Evolutionary conservation across 1,140 invertebrate species (phyloP), one percentile per base, ranked within the genome.

Genomic region (Penaeus indicus): DNA sequence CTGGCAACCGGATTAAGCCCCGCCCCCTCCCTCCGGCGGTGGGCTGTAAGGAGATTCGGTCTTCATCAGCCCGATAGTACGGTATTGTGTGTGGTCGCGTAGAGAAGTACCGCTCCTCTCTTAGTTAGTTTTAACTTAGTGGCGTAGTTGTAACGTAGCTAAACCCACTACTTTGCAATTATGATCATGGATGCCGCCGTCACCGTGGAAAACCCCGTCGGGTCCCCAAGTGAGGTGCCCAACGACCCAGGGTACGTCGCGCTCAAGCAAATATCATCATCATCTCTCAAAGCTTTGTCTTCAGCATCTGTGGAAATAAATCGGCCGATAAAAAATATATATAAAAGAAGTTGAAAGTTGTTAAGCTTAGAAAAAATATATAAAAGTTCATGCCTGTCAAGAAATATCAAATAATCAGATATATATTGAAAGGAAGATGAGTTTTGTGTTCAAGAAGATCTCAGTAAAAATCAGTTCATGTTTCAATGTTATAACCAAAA

Each of bases 101-200:
- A 90, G 86, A 90, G 86, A 88, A 88, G 87, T 88, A 88, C 87
- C 86, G 90, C 87, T 90, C 86, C 90, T 90, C 90, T 90, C 84
- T 90, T 90, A 90, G 90, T 88, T 90, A 90, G 90, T 90, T 90
- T 88, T 90, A 90, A 90, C 90, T 90, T 90, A 90, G 90, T 88
- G 86, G 90, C 87, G 86, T 90, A 90, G 90, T 90, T 88, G 86
- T 90, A 90, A 88, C 90, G 86, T 88, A 90, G 90, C 87, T 87
- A 61, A 88, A 88, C 86, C 90, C 84, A 90, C 87, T 85, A 85
- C 90, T 91, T 90, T 86, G 83, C 85, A 89, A 91, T 72, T 78
- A 91, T 91, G 90, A 91, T 91, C 87, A 91, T 91, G 90, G 90
- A 91, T 91, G 84, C 90, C 69, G 84, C 90, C 75, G 89, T 85